Evolutionary conservation across 1,140 invertebrate species (phyloP), one percentile per base, ranked within the genome.

Genomic region (Oppia nitens): DNA sequence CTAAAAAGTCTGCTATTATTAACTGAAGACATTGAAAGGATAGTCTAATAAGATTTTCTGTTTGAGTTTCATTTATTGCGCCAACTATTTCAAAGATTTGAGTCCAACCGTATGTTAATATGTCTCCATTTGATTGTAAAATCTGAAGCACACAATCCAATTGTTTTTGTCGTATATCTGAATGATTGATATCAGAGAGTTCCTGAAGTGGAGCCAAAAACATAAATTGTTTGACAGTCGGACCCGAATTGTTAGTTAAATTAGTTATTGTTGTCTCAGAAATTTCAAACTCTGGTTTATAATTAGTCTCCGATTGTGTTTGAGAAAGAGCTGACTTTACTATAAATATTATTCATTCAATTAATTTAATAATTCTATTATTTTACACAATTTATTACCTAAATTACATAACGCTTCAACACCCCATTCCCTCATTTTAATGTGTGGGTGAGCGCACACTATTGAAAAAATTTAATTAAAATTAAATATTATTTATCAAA

Each of bases 21-120:
- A 96, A 74, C 69, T 97, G 92, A 47, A 96, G 76, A 74, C 92
- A 95, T 71, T 96, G 91, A 72, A 97, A 97, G 47, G 91, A 90
- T 63, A 87, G 85, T 50, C 91, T 78, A 59, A 97, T 86, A 47
- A 97, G 74, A 64, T 84, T 83, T 72, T 97, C 92, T 55, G 89
- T 87, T 69, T 94, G 91, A 71, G 87, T 84, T 69, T 88, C 84
- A 61, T 84, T 85, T 28, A 96, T 85, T 64, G 90, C 89, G 52
- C 88, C 90, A 68, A 98, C 90, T 62, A 98, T 91, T 65, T 84
- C 83, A 51, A 98, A 80, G 56, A 97, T 83, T 51, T 90, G 78
- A 25, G 92, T 90, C 92, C 93, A 98, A 28, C 91, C 90, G 71
- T 91, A 84, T 20, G 83, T 83, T 1, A 63, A 28, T 17, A 83